phyloP scores from a whole-genome alignment of 1,140 invertebrate genomes.

The Pogonognathellus flavescens region DNA sequence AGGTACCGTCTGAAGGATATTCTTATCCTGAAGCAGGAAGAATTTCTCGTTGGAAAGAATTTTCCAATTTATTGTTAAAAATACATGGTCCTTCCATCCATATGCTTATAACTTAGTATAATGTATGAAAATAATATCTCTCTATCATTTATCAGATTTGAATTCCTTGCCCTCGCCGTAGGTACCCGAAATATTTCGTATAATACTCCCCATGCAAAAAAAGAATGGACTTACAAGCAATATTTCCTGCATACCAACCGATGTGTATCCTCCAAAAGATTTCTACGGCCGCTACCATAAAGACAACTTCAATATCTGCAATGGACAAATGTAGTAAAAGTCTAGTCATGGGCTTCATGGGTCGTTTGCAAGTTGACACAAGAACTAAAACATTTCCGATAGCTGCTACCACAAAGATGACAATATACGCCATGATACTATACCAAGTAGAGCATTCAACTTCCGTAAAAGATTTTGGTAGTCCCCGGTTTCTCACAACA shows the following conservation, averaged over 20 bases:
- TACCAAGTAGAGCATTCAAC: conserved; percentile 12
- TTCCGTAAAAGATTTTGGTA: conserved; percentile 4
- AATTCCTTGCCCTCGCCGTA: too few species aligned
- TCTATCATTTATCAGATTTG: too few species aligned
- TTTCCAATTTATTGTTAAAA: too few species aligned
- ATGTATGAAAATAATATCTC: too few species aligned
- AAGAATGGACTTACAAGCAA: conserved; percentile 75
- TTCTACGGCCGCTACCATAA: conserved; percentile 84
- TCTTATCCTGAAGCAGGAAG: too few species aligned
- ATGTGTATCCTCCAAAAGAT: conserved; percentile 83
- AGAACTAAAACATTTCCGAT: conserved; percentile 83
- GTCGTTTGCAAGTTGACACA: conserved; percentile 78
- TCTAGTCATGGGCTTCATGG: conserved; percentile 78
- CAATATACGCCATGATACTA: conserved; percentile 75
- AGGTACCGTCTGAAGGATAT: too few species aligned
- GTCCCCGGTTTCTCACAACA: neutral
- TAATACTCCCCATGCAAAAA: too few species aligned
- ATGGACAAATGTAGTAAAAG: conserved; percentile 84
- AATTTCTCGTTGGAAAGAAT: too few species aligned
- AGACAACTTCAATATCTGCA: conserved; percentile 84
- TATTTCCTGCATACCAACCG: conserved; percentile 81
- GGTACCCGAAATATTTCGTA: too few species aligned
- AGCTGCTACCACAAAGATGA: conserved; percentile 79
- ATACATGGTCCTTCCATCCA: too few species aligned
- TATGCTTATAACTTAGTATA: too few species aligned